These are phyloP conservation scores for Anguilla marmorata DNA, from an alignment of 2,797 vertebrate species.

Conservation along the genomic window DNA sequence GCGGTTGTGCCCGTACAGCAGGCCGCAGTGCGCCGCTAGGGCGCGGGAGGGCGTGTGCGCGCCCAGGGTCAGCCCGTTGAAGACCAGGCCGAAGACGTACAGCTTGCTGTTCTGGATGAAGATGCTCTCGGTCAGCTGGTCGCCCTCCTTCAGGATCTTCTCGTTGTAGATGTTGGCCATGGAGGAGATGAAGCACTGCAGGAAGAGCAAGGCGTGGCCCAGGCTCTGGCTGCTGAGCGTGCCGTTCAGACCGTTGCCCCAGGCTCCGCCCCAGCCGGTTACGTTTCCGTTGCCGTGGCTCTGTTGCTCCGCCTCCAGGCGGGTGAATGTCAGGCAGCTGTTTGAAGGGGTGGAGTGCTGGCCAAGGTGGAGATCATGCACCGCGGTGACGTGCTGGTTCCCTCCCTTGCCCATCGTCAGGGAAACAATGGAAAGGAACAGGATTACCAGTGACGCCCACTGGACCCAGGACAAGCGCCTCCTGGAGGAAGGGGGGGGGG, in stretches of 20 bases:
- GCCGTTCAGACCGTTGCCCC: conserved; percentile 70
- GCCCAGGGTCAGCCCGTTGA: conserved; percentile 84
- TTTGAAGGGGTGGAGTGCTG: conserved; percentile 81
- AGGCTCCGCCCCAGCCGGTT: conserved; percentile 69
- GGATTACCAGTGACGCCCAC: conserved; percentile 89
- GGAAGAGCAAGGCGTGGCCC: conserved; percentile 86
- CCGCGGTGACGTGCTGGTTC: conserved; percentile 67
- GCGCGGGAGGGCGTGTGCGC: conserved; percentile 76
- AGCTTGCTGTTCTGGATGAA: conserved; percentile 95
- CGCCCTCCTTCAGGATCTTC: conserved; percentile 94
- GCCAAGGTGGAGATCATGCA: conserved; percentile 75
- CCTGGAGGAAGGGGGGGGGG: conserved; percentile 62
- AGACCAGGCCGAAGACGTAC: conserved; percentile 88
- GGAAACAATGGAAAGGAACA: conserved; percentile 91
- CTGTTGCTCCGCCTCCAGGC: conserved; percentile 43
- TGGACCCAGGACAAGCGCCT: conserved; percentile 89
- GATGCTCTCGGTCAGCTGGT: conserved; percentile 88
- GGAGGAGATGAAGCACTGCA: conserved; percentile 93
- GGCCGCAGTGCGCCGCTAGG: conserved; percentile 81
- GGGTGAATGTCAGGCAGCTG: conserved; percentile 79
- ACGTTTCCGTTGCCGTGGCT: conserved; percentile 34
- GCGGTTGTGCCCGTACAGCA: conserved; percentile 91
- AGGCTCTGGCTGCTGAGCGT: conserved; percentile 72
- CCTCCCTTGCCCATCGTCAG: conserved; percentile 79
- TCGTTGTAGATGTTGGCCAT: conserved; percentile 98